These are phyloP conservation scores for Agrilus cyanescens DNA, from an alignment of 2,888 invertebrate genomes.

Conservation along the genomic window DNA sequence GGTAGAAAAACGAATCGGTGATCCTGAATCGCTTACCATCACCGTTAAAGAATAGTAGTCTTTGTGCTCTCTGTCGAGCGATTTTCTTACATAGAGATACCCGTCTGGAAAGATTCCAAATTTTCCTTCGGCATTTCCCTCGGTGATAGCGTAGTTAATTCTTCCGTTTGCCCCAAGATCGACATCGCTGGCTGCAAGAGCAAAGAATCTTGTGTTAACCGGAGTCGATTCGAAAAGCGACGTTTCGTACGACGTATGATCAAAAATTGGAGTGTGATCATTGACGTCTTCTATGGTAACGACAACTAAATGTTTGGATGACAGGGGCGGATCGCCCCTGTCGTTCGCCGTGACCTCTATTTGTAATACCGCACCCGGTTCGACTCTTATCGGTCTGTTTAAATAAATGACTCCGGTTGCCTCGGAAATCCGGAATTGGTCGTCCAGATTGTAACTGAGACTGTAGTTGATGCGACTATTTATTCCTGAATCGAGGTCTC, in stretches of 20 bases:
- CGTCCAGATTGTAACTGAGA: slow-evolving; percentile 66
- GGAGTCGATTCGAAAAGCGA: slow-evolving; percentile 81
- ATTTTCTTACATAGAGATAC: slow-evolving; percentile 73
- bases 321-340: slow-evolving; percentile 62
- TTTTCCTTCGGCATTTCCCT: slow-evolving; percentile 74
- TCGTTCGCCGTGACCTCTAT: slow-evolving; percentile 80
- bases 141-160: slow-evolving; percentile 69
- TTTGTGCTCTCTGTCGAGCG: slow-evolving; percentile 77
- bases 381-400: slow-evolving; percentile 63
- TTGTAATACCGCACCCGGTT: slow-evolving; percentile 57
- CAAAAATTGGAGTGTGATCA: slow-evolving; percentile 91
- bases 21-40: slow-evolving; percentile 70
- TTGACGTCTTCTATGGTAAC: slow-evolving; percentile 79
- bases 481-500: slow-evolving; percentile 78
- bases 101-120: slow-evolving; percentile 96
- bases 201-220: slow-evolving; percentile 84
- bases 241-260: slow-evolving; percentile 84
- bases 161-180: slow-evolving; percentile 74
- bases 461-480: slow-evolving; percentile 78
- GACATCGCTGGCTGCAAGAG: slow-evolving; percentile 78
- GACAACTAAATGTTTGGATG: slow-evolving; percentile 61
- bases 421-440: slow-evolving; percentile 73
- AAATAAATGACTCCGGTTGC: slow-evolving; percentile 83
- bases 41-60: slow-evolving; percentile 87
- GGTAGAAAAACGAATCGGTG: slow-evolving; percentile 64